Conservation (phyloP, 1,140 invertebrate species). For the Drosophila subobscura region DNA sequence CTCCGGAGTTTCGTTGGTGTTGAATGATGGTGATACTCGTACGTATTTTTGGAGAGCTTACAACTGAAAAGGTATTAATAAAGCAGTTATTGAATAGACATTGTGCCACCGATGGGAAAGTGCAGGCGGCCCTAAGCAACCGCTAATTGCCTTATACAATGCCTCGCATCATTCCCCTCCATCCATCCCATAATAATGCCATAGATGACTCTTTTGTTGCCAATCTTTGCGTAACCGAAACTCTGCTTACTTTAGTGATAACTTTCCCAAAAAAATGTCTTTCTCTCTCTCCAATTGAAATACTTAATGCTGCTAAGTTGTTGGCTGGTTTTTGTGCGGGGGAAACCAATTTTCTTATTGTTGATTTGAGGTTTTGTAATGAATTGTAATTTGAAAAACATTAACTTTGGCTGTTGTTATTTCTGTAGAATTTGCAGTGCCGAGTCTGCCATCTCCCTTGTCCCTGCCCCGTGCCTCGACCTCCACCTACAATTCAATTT, state of each 20-base stretch:
- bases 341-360: conserved; percentile 54
- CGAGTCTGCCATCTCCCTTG: conserved; percentile 8
- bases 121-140: conserved; percentile 37
- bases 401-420: conserved; percentile 39
- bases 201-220: conserved; percentile 41
- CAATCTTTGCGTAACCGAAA: conserved; percentile 50
- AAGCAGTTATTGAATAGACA: conserved; percentile 32
- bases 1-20: conserved; percentile 1
- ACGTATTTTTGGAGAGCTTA: conserved; percentile 4
- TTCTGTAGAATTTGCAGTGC: conserved; percentile 59
- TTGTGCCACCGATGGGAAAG: conserved; percentile 61
- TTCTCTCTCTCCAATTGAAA: conserved; percentile 2
- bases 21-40: background rate
- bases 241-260: conserved; percentile 48
- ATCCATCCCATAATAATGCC: conserved; percentile 33
- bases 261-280: conserved; percentile 61
- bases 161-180: conserved; percentile 7
- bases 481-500: conserved; percentile 75
- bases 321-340: conserved; percentile 22
- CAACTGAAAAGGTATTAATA: conserved; percentile 45
- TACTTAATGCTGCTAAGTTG: conserved; percentile 15
- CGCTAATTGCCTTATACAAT: conserved; percentile 67
- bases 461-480: conserved; percentile 35
- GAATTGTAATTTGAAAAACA: conserved; percentile 67
- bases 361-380: conserved; percentile 50